A percentile compares a stretch with the other conserved stretches of the same genome.
Conservation (phyloP, 92 coral and sea anemone genomes). For the Bergia sp. region DNA sequence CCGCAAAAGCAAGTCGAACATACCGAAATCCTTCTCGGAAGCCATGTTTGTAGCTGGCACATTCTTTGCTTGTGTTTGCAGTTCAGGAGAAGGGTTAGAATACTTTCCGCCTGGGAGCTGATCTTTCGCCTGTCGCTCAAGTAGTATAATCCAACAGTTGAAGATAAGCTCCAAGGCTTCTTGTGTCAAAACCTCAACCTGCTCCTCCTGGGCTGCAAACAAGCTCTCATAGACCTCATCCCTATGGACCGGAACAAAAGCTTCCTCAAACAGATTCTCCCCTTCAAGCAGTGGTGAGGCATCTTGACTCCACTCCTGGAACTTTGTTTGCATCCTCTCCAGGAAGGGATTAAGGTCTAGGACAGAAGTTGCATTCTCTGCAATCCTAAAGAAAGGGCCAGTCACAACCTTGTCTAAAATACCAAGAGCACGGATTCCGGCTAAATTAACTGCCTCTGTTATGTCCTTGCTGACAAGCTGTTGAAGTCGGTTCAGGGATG, state of each 20-base stretch:
- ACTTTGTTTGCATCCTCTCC: constrained; percentile 45
- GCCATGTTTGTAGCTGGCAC: constrained; percentile 55
- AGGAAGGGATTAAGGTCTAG: constrained; percentile 52
- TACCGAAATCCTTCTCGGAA: constrained; percentile 53
- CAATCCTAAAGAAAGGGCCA: constrained; percentile 54
- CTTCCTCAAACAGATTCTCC: constrained; percentile 45
- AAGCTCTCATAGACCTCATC: constrained; percentile 49
- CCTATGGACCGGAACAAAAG: constrained; percentile 44
- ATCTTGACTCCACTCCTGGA: constrained; percentile 52
- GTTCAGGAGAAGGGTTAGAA: constrained; percentile 42
- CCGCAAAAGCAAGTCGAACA: constrained; percentile 36
- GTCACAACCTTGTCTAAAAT: constrained; percentile 50
- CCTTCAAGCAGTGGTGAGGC: constrained; percentile 53
- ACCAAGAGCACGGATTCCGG: constrained; percentile 54
- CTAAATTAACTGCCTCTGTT: constrained; percentile 44
- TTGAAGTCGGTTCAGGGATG: no score
- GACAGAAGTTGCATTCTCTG: constrained; percentile 52
- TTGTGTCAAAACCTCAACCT: constrained; percentile 50
- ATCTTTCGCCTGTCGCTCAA: constrained; percentile 31
- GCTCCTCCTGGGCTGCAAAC: constrained; percentile 43
- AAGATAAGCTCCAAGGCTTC: constrained; percentile 54
- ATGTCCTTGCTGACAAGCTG: constrained; percentile 41
- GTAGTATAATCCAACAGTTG: constrained; percentile 48
- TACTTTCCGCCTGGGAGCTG: constrained; percentile 53
- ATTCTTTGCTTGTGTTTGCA: constrained; percentile 51